Percentiles rank a stretch among this genome's conserved stretches.
These are phyloP conservation scores for Prunella himalayana DNA, from an alignment of 2,113 vertebrate species.

Conservation along the genomic window DNA sequence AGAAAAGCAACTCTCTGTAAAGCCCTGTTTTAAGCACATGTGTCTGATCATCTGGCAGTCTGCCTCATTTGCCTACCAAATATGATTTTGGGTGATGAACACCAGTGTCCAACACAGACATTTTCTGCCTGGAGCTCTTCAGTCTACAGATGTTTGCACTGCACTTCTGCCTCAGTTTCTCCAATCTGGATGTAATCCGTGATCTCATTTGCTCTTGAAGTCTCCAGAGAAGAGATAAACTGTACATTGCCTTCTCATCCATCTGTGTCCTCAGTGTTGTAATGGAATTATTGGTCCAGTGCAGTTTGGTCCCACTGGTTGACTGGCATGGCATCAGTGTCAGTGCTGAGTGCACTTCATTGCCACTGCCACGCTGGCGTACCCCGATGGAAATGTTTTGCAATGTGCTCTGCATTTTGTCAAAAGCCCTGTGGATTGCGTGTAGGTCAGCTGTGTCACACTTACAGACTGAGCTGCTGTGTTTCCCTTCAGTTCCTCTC, in stretches of 20 bases:
- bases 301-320: background rate
- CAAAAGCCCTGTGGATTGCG: background rate
- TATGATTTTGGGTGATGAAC: background rate
- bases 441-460: background rate
- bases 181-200: conserved; percentile 44
- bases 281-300: background rate
- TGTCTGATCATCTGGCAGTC: background rate
- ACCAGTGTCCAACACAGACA: background rate
- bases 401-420: background rate
- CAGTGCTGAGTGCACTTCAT: background rate
- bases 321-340: background rate
- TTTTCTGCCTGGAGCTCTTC: background rate
- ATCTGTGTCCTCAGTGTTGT: conserved; percentile 1
- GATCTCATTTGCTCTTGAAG: conserved; percentile 28
- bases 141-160: background rate
- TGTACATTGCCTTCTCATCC: background rate
- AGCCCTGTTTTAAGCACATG: background rate
- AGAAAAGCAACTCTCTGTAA: background rate
- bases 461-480: background rate
- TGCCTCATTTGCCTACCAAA: background rate
- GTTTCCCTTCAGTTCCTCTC: background rate
- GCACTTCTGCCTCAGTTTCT: conserved; percentile 15
- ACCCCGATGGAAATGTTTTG: background rate
- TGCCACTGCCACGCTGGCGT: background rate
- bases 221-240: conserved; percentile 10